Conservation (phyloP, 2,113 vertebrate species). For the Heterocephalus glaber region DNA sequence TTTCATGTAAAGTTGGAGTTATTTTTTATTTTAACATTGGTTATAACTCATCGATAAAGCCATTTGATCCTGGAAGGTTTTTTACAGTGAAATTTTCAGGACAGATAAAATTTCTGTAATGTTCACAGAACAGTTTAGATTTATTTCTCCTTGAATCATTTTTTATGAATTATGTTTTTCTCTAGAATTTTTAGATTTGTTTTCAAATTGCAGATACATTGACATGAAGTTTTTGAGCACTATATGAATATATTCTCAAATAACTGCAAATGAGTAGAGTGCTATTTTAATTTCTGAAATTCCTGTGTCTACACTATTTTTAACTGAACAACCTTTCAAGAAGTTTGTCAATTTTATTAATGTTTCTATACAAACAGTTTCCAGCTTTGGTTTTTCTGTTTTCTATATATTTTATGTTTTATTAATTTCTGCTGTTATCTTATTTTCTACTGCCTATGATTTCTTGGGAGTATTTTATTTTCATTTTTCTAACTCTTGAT, state of each 20-base stretch:
- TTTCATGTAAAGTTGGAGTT: background rate
- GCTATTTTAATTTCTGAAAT: background rate
- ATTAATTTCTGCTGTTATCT: background rate
- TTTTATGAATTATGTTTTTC: background rate
- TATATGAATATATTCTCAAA: background rate
- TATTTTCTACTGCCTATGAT: background rate
- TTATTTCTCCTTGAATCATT: background rate
- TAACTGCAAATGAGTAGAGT: background rate
- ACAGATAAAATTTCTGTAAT: background rate
- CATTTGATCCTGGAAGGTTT: background rate
- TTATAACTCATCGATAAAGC: background rate
- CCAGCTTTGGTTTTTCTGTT: background rate
- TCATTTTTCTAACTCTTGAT: background rate
- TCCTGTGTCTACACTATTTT: background rate
- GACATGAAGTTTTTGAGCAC: background rate
- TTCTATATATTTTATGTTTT: background rate
- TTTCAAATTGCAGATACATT: background rate
- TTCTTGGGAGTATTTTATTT: background rate
- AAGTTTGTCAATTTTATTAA: background rate
- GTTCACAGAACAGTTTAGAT: background rate
- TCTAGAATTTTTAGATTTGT: background rate
- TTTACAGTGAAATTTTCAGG: background rate
- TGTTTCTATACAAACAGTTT: background rate
- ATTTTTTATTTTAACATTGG: conserved; percentile 2
- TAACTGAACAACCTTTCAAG: background rate